These are phyloP conservation scores for Neoitamus cyanurus DNA, from an alignment of 2,888 invertebrate genomes.

Conservation along the genomic window DNA sequence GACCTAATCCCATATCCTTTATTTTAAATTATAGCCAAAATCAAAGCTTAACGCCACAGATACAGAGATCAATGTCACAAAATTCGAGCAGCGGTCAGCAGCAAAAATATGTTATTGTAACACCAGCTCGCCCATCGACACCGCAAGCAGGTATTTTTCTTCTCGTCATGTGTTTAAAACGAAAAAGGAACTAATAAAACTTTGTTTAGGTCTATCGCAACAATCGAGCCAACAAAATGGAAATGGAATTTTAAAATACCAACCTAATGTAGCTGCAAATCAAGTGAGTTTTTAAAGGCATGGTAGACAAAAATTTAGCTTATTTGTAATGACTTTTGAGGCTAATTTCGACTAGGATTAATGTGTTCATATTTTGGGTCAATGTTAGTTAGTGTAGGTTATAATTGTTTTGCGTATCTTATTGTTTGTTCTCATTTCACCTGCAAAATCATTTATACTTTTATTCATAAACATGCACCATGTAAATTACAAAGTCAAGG, in stretches of 20 bases:
- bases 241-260: conserved; percentile 45
- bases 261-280: conserved; percentile 34
- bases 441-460: no score
- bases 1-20: background rate
- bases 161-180: background rate
- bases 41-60: conserved; percentile 43
- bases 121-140: conserved; percentile 66
- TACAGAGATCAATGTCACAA: conserved; percentile 50
- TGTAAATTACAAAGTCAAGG: no score
- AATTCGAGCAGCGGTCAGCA: conserved; percentile 53
- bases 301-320: background rate
- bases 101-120: conserved; percentile 69
- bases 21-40: conserved; percentile 34
- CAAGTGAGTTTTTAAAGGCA: conserved; percentile 35
- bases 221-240: conserved; percentile 43
- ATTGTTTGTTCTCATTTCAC: no score
- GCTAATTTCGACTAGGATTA: no score
- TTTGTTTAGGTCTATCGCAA: conserved; percentile 8
- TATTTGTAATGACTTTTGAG: background rate
- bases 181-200: background rate
- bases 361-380: no score
- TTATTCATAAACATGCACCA: no score
- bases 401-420: no score
- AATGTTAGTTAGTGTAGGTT: no score
- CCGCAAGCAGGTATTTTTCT: conserved; percentile 54